phyloP scores from a whole-genome alignment of 2,113 vertebrate species.

The Morphnarchus princeps region DNA sequence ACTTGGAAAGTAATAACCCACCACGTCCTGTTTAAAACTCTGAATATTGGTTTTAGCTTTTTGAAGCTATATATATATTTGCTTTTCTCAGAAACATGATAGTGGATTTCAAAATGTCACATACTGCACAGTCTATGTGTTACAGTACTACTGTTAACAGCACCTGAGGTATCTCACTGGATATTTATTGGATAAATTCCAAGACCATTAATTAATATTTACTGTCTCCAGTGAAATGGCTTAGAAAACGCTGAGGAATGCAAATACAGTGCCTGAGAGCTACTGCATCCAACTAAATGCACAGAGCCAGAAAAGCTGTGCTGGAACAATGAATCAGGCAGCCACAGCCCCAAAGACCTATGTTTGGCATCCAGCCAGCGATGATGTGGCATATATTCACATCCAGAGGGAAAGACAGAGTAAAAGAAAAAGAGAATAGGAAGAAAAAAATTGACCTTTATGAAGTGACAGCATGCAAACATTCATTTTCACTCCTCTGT shows the following conservation, averaged over 20 bases:
- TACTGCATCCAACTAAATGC: background rate
- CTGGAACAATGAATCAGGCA: background rate
- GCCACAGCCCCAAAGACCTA: background rate
- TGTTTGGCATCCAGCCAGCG: background rate
- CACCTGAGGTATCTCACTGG: background rate
- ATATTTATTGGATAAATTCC: background rate
- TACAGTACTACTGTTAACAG: background rate
- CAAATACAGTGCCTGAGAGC: background rate
- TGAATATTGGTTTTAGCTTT: background rate
- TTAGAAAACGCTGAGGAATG: no score
- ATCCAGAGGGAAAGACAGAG: background rate
- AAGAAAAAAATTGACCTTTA: background rate
- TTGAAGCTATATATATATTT: background rate
- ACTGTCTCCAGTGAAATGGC: background rate
- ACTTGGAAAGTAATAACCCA: background rate
- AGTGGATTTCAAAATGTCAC: background rate
- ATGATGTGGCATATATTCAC: background rate
- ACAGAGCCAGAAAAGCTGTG: background rate
- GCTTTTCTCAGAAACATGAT: background rate
- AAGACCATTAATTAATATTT: background rate
- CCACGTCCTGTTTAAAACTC: background rate
- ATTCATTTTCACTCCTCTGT: background rate
- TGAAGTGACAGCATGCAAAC: background rate
- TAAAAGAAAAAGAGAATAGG: background rate
- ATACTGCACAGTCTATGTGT: background rate